Evolutionary conservation across 2,888 invertebrate species (phyloP).

Genomic region (Hoplodrina ambigua): DNA sequence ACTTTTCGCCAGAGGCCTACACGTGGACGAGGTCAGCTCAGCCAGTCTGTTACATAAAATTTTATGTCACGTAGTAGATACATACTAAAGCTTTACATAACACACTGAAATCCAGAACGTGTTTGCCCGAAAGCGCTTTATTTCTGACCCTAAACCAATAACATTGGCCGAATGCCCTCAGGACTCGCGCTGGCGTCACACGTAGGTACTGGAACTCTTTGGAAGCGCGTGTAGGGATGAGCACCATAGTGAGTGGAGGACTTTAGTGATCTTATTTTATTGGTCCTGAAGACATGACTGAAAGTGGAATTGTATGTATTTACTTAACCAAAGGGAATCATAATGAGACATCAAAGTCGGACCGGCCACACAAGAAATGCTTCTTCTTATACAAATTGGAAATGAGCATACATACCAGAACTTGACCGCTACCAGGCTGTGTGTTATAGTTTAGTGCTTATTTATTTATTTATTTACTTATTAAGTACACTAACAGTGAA

Average conservation of each 20-base stretch:
- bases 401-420: no score
- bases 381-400: no score
- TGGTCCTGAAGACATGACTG: no score
- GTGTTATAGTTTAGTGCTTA: no score
- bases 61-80: constrained; percentile 12
- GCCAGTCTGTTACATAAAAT: background rate
- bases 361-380: no score
- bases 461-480: no score
- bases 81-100: constrained; percentile 2
- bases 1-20: background rate
- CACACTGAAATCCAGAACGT: background rate
- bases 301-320: no score
- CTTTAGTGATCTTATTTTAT: no score
- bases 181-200: constrained; percentile 17
- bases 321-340: no score
- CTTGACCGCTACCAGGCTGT: no score
- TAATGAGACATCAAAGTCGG: no score
- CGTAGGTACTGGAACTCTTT: background rate
- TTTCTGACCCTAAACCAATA: constrained; percentile 37
- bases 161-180: background rate
- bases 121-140: constrained; percentile 12
- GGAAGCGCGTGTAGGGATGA: background rate
- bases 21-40: background rate
- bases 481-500: no score
- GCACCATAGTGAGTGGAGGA: background rate